phyloP scores from a whole-genome alignment of 2,888 invertebrate species.

The Metallyticus violacea region DNA sequence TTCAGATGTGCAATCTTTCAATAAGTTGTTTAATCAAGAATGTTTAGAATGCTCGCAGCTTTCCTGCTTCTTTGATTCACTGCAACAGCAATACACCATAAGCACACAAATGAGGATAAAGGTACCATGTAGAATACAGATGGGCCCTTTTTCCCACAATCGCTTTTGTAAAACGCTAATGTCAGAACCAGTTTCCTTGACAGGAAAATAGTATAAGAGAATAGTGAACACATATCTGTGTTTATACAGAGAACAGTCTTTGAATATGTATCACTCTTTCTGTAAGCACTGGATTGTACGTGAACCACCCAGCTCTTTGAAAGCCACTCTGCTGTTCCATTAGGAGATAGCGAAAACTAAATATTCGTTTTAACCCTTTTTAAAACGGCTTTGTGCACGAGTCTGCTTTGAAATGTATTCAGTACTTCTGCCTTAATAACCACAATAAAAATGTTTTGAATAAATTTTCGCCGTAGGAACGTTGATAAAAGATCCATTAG shows the following conservation, averaged over 20 bases:
- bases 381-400: neutral
- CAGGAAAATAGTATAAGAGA: too few species aligned
- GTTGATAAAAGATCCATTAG: neutral
- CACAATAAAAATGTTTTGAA: neutral
- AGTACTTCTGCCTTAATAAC: neutral
- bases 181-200: too few species aligned
- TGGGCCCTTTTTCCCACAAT: too few species aligned
- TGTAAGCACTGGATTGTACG: too few species aligned
- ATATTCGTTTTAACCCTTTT: neutral
- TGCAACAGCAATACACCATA: too few species aligned
- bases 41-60: too few species aligned
- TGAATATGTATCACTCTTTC: neutral
- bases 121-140: too few species aligned
- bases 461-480: neutral
- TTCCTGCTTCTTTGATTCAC: too few species aligned
- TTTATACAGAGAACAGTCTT: neutral
- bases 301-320: neutral
- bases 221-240: neutral
- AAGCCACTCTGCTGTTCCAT: neutral
- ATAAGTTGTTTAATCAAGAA: too few species aligned
- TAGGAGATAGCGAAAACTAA: neutral
- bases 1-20: too few species aligned
- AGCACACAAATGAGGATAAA: too few species aligned
- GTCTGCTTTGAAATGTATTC: neutral
- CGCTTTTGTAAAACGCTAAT: too few species aligned